A percentile compares a stretch with the other conserved stretches of the same genome.
Conservation (phyloP, 2,888 invertebrate genomes). For the Mayetiola destructor region DNA sequence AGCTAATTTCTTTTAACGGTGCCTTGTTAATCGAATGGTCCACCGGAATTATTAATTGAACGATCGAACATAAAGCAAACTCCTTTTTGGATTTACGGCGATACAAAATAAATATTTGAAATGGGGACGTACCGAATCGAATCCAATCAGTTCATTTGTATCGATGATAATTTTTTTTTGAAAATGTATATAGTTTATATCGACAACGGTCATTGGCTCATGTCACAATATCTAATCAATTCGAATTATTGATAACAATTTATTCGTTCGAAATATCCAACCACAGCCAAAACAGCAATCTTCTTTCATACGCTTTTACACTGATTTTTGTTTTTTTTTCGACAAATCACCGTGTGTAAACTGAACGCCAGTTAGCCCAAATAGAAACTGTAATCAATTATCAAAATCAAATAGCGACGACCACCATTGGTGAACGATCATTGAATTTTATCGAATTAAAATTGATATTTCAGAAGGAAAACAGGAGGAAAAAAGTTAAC, state of each 20-base stretch:
- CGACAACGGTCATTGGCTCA: no score
- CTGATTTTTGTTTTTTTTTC: no score
- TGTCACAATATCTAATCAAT: no score
- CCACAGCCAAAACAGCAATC: no score
- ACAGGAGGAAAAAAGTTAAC: not conserved
- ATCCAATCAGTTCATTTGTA: conserved; percentile 10
- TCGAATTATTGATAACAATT: no score
- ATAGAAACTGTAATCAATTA: not conserved
- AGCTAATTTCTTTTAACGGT: not conserved
- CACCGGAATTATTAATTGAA: not conserved
- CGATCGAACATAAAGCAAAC: not conserved
- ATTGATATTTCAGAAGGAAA: not conserved
- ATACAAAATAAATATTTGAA: not conserved
- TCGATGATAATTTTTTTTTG: no score
- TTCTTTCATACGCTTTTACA: no score
- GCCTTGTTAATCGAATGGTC: not conserved
- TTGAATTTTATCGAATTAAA: not conserved
- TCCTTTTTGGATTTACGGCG: conserved; percentile 8
- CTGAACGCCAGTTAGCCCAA: no score
- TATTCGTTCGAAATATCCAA: no score
- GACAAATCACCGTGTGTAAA: no score
- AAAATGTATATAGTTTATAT: no score
- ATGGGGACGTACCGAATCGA: conserved; percentile 11
- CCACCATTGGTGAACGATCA: not conserved
- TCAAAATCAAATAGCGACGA: conserved; percentile 2